Base-by-base conservation (phyloP, 1,140 invertebrate species). In the Yoshiicerus persimilis region DNA sequence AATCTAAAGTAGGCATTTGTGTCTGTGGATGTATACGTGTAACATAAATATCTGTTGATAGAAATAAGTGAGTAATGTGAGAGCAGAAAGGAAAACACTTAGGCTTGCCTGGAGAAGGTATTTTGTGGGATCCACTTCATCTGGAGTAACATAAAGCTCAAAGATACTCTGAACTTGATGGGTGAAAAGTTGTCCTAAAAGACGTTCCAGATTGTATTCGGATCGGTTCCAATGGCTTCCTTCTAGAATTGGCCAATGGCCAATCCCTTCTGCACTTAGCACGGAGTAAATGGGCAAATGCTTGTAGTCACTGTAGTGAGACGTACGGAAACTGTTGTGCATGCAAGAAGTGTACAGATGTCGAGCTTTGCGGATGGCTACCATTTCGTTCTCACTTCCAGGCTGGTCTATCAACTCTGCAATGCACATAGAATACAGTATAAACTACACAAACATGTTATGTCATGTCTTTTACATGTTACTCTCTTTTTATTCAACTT, bases 141-240 rank as follows among this genome's bases (percentile, higher is more conserved):
- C 94, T 0, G 93, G 92, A 1, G 92, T 92, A 6, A 94, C 93
- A 91, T 93, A 93, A 30, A 93, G 91, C 41, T 94, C 92, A 84
- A 94, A 92, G 27, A 95, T 91, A 2, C 93, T 92, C 87, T 94
- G 93, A 86, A 94, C 93, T 91, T 94, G 93, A 89, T 93, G 93
- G 25, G 93, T 90, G 30, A 92, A 92, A 23, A 94, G 91, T 88
- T 92, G 92, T 16, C 92, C 92, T 32, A 95, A 90, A 0, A 94
- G 91, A 11, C 92, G 90, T 84, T 94, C 93, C 91, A 89, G 93
- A 92, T 90, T 89, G 64, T 91, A 92, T 75, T 84, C 89, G 86
- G 89, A 89, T 84, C 80, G 32, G 87, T 91, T 91, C 92, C 92
- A 93, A 0, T 88, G 87, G 8, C 90, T 90, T 27, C 90, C 91